phyloP scores from a whole-genome alignment of 2,797 vertebrate species.

The Platyrinchus mystaceus region DNA sequence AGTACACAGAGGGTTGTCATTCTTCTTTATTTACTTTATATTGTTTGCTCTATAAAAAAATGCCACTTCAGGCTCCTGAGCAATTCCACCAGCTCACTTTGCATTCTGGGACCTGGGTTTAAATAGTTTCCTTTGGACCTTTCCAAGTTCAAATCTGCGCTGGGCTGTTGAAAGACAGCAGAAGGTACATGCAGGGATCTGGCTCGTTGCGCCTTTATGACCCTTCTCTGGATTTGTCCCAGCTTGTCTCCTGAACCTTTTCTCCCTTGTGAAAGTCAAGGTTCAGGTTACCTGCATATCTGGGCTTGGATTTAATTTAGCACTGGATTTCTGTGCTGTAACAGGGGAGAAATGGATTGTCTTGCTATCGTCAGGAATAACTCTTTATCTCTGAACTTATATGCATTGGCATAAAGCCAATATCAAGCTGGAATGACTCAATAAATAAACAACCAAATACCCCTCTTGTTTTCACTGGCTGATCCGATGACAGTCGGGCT shows the following conservation, averaged over 20 bases:
- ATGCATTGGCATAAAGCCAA: slow-evolving; percentile 35
- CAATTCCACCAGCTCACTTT: slow-evolving; percentile 8
- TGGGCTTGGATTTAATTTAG: slow-evolving; percentile 10
- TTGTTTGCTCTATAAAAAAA: slow-evolving; percentile 53
- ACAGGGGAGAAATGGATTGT: background rate
- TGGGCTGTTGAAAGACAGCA: slow-evolving; percentile 40
- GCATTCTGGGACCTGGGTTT: slow-evolving; percentile 36
- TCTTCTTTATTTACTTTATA: slow-evolving; percentile 56
- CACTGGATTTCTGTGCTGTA: background rate
- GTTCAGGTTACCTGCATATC: slow-evolving; percentile 35
- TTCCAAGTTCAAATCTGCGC: slow-evolving; percentile 39
- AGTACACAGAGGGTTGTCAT: slow-evolving; percentile 3
- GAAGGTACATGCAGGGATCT: slow-evolving; percentile 19
- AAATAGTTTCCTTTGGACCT: slow-evolving; percentile 51
- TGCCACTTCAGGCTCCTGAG: slow-evolving; percentile 35
- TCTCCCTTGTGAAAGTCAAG: slow-evolving; percentile 20
- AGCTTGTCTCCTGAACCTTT: slow-evolving; percentile 42
- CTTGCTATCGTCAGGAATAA: background rate
- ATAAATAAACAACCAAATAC: slow-evolving; percentile 63
- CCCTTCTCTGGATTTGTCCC: slow-evolving; percentile 47
- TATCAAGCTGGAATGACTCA: slow-evolving; percentile 46
- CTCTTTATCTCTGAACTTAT: slow-evolving; percentile 46
- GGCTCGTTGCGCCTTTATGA: slow-evolving; percentile 36
- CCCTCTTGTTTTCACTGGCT: slow-evolving; percentile 52
- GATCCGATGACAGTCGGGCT: slow-evolving; percentile 50